phyloP scores from a whole-genome alignment of 2,113 vertebrate genomes.

The Platysteira castanea region DNA sequence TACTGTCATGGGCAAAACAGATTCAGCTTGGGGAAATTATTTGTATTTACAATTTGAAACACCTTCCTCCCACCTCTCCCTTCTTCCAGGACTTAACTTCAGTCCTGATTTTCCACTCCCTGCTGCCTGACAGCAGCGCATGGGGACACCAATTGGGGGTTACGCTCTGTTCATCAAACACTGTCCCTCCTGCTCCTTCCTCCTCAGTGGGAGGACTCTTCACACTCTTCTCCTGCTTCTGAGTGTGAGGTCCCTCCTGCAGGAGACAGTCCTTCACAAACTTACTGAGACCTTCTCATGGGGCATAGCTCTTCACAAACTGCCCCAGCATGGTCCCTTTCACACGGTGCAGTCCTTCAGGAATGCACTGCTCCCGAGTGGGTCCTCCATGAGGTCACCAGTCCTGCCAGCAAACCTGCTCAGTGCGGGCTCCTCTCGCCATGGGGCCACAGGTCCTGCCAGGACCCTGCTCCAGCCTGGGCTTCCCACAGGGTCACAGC shows the following conservation, averaged over 20 bases:
- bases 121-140: not conserved
- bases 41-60: not conserved
- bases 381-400: not conserved
- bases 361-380: not conserved
- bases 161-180: not conserved
- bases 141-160: rapidly evolving
- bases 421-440: not conserved
- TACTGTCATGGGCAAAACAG: not conserved
- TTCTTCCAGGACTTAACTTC: not conserved
- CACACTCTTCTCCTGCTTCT: not conserved
- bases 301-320: not conserved
- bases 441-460: not conserved
- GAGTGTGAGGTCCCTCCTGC: not conserved
- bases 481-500: not conserved
- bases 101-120: not conserved
- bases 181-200: not conserved
- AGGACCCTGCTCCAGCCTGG: not conserved
- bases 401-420: not conserved
- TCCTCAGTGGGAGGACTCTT: not conserved
- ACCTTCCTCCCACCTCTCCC: not conserved
- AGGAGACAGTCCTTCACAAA: not conserved
- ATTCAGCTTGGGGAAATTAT: not conserved
- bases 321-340: not conserved
- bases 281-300: not conserved
- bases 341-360: not conserved